These are phyloP conservation scores for Dasypus novemcinctus DNA, from an alignment of 2,113 vertebrate species.

Conservation along the genomic window DNA sequence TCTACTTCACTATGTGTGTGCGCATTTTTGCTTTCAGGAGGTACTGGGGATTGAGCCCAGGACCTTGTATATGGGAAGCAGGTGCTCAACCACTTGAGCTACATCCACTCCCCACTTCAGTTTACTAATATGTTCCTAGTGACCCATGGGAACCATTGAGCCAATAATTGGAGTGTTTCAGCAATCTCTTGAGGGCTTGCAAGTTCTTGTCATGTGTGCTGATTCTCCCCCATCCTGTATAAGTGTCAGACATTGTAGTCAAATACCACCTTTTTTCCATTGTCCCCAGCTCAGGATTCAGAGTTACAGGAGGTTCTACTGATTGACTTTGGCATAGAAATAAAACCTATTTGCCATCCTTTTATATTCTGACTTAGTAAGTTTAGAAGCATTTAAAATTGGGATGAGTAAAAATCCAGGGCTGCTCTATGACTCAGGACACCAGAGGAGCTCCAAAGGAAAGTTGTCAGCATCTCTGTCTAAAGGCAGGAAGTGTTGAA, in stretches of 20 bases:
- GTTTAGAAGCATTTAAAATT: neutral
- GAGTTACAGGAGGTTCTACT: neutral
- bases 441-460: neutral
- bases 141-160: neutral
- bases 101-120: neutral
- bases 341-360: neutral
- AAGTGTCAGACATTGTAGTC: neutral
- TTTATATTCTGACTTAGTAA: neutral
- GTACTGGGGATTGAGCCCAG: too few species aligned
- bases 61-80: too few species aligned
- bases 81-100: too few species aligned
- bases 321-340: neutral
- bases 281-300: neutral
- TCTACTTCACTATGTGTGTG: neutral
- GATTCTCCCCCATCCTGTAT: neutral
- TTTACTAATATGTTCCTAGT: neutral
- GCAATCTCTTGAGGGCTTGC: neutral
- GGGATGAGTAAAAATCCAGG: neutral
- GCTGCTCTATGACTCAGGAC: neutral
- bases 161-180: neutral
- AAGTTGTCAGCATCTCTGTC: neutral
- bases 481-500: neutral
- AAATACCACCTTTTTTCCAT: neutral
- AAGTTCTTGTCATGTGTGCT: neutral
- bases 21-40: too few species aligned